Conservation (phyloP, 2,888 invertebrate genomes). For the Drosophila nigritarsus region DNA sequence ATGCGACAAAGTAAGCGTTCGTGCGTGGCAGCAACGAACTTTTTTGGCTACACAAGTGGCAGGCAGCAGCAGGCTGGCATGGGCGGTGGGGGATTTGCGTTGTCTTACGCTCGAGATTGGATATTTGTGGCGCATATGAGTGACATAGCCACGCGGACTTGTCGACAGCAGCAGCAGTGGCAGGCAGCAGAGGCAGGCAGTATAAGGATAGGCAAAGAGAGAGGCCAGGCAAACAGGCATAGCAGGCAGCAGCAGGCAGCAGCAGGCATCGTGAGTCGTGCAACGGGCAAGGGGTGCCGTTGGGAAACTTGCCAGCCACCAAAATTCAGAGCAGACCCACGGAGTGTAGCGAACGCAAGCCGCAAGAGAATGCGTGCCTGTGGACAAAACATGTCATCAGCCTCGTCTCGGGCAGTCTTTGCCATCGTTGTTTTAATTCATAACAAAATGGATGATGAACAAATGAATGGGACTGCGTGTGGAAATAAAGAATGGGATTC, state of each 20-base stretch:
- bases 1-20: constrained; percentile 82
- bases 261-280: not conserved
- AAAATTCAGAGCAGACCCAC: constrained; percentile 31
- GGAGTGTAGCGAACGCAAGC: constrained; percentile 7
- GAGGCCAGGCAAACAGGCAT: not conserved
- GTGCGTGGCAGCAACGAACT: constrained; percentile 70
- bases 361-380: constrained; percentile 79
- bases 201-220: not conserved
- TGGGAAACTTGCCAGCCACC: constrained; percentile 75
- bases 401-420: constrained; percentile 63
- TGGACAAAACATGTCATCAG: constrained; percentile 81
- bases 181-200: constrained; percentile 13
- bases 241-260: constrained; percentile 9
- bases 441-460: constrained; percentile 67
- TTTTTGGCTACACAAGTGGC: constrained; percentile 17
- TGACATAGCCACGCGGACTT: constrained; percentile 76
- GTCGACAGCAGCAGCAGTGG: constrained; percentile 51
- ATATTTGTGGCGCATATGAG: constrained; percentile 79
- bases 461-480: constrained; percentile 63
- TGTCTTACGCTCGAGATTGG: constrained; percentile 43
- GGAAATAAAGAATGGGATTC: constrained; percentile 23
- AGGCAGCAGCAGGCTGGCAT: not conserved
- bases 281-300: constrained; percentile 74
- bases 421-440: constrained; percentile 72
- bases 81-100: not conserved